Conservation (phyloP, 2,797 vertebrate species). For the Bradypodion pumilum region DNA sequence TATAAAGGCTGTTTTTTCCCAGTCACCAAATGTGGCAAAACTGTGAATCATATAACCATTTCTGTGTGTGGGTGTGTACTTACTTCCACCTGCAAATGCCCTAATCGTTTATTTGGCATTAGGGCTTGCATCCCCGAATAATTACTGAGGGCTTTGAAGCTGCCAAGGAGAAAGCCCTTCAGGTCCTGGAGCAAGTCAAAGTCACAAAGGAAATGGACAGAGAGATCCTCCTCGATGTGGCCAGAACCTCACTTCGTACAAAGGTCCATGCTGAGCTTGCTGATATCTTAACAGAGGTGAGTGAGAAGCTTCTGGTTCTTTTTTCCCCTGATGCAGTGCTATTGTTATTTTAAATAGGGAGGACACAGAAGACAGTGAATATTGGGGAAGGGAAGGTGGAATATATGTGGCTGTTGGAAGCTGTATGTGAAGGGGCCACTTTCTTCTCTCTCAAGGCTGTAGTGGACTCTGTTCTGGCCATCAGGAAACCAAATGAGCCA, state of each 20-base stretch:
- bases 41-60: rapidly evolving
- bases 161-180: slow-evolving; percentile 91
- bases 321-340: neutral
- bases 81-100: too few species aligned
- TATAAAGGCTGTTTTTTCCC: too few species aligned
- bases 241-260: slow-evolving; percentile 92
- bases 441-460: slow-evolving; percentile 82
- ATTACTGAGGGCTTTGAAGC: slow-evolving; percentile 95
- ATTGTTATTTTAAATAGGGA: neutral
- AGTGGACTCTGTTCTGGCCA: slow-evolving; percentile 91
- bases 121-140: slow-evolving; percentile 97
- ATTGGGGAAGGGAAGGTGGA: neutral
- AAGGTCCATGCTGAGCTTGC: slow-evolving; percentile 93
- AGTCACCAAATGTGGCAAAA: neutral
- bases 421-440: slow-evolving; percentile 1
- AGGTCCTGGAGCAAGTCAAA: slow-evolving; percentile 88
- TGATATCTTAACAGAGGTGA: slow-evolving; percentile 93
- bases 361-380: neutral
- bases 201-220: slow-evolving; percentile 88
- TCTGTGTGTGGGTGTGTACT: neutral
- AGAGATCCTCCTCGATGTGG: slow-evolving; percentile 89
- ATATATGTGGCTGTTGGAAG: neutral
- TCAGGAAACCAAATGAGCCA: slow-evolving; percentile 86
- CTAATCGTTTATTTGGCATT: neutral
- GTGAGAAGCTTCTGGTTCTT: slow-evolving; percentile 2